Evolutionary conservation across 2,888 invertebrate species (phyloP), one percentile per base, ranked within the genome.

Genomic region (Microdon myrmicae): DNA sequence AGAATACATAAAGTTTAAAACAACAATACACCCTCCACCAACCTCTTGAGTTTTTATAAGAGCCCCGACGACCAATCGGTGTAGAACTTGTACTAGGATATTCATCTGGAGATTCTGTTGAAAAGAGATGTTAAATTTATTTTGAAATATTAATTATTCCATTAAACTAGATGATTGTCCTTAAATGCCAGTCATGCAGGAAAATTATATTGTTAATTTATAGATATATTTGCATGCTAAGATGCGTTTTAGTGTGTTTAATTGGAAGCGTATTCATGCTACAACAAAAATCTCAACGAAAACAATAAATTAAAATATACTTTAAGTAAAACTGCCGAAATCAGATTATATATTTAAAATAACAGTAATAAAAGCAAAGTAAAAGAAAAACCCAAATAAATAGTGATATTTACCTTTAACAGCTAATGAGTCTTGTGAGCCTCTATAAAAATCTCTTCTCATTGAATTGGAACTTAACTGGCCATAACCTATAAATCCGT

Each of bases 381-480:
- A 39, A 41, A 39, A 22, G 25, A 53, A 59, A 58, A 22, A 47
- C 39, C 14, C 47, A 64, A 47, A 68, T 70, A 64, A 68, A 69
- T 61, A 69, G 54, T 60, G 71, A 74, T 76, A 80, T 79, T 83
- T 85, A 90, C 90, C 90, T 86, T 89, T 84, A 77, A 90, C 83
- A 73, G 90, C 90, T 75, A 93, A 85, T 81, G 90, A 91, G 84
- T 93, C 93, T 84, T 92, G 92, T 70, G 92, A 93, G 79, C 93
- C 92, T 83, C 91, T 87, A 84, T 91, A 92, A 86, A 91, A 92
- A 83, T 93, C 92, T 79, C 92, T 87, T 82, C 90, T 87, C 88
- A 92, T 89, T 72, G 87, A 85, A 71, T 85, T 84, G 70, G 84
- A 83, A 71, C 81, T 82, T 72, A 81, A 81, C 68, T 77, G 75